These are phyloP conservation scores for Semaprochilodus insignis DNA, from an alignment of 2,797 vertebrate species.

Conservation along the genomic window DNA sequence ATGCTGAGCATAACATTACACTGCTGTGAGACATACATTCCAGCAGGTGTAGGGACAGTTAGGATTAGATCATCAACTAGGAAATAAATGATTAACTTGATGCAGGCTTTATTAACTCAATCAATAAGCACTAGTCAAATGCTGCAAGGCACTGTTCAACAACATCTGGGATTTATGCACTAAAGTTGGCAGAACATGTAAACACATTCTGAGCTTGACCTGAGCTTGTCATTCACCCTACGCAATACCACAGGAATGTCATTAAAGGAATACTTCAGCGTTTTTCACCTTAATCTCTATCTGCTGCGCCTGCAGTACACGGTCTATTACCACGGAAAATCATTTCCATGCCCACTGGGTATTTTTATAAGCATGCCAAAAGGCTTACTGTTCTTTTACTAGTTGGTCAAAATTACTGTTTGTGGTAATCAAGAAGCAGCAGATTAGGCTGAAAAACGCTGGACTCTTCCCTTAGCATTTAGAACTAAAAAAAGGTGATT, in stretches of 20 bases:
- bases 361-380: not conserved
- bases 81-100: not conserved
- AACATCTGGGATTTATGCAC: not conserved
- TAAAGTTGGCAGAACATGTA: constrained; percentile 10
- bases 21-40: not conserved
- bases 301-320: not conserved
- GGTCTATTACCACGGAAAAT: not conserved
- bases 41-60: too few relatives aligned
- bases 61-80: not conserved
- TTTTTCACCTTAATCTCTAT: not conserved
- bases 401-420: not conserved
- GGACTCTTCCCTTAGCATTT: not conserved
- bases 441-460: not conserved
- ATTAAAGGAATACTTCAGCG: not conserved
- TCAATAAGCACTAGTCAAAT: not conserved
- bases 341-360: not conserved
- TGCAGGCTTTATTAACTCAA: not conserved
- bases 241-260: not conserved
- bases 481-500: constrained; percentile 2
- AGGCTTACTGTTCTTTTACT: not conserved
- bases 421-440: not conserved
- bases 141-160: constrained; percentile 26
- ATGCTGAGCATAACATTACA: not conserved
- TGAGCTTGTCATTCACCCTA: constrained; percentile 12
- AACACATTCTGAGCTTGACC: constrained; percentile 28